A percentile compares a stretch with the other conserved stretches of the same genome.
These are phyloP conservation scores for Drosophila sechellia DNA, from an alignment of 1,140 invertebrate genomes.

Conservation along the genomic window DNA sequence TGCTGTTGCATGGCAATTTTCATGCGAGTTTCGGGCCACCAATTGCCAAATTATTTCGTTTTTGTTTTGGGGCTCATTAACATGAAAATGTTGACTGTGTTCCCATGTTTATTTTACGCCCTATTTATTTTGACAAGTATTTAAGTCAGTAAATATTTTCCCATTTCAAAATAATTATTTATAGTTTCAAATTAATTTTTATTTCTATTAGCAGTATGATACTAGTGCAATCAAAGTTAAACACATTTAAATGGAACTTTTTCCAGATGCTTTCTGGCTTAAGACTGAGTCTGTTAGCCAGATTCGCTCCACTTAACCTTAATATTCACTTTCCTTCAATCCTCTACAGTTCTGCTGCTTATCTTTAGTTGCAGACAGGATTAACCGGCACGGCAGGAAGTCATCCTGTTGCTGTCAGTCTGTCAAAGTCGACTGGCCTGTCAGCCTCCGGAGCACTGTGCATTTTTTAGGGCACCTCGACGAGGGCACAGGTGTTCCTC, in stretches of 20 bases:
- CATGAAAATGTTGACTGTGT: neutral
- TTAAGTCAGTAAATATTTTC: neutral
- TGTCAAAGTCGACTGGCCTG: constrained; percentile 29
- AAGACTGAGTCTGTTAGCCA: neutral
- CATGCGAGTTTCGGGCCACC: neutral
- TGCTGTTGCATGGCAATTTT: constrained; percentile 4
- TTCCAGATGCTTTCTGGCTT: neutral
- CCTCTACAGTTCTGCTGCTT: neutral
- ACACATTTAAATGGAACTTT: neutral
- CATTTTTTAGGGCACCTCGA: constrained; percentile 16
- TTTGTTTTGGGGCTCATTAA: constrained; percentile 9
- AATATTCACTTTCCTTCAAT: constrained; percentile 9
- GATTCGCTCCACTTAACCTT: neutral
- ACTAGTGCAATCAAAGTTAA: too few relatives aligned
- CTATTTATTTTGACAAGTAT: neutral
- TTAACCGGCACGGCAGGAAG: constrained; percentile 22
- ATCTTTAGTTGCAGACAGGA: constrained; percentile 19
- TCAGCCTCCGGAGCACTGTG: constrained; percentile 11
- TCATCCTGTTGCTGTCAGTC: constrained; percentile 15
- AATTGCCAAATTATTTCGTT: constrained; percentile 7
- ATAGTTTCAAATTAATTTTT: neutral
- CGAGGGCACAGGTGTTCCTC: constrained; percentile 8
- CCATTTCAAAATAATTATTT: neutral
- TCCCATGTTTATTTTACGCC: neutral
- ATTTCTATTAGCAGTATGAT: too few relatives aligned